Evolutionary conservation across 2,113 vertebrate species (phyloP), one percentile per base, ranked within the genome.

Genomic region (Colistium nudipinnis): DNA sequence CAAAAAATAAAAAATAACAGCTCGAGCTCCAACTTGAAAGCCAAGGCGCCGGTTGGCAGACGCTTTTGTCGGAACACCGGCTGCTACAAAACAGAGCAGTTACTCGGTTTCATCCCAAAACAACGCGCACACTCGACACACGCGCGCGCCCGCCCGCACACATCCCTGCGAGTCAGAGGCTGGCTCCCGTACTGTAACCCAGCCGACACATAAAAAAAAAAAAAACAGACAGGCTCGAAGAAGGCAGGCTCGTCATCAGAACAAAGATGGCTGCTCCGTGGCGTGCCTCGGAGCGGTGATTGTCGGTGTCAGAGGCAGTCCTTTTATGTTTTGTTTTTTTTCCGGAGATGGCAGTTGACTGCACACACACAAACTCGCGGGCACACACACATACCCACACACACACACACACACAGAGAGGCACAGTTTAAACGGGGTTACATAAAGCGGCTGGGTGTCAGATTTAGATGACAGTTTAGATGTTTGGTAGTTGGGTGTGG

Each of bases 401-500:
- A 14, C 56, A 12, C 62, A 51, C 30, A 12, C 47, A 63, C 78
- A 55, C 70, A 64, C 78, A 73, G 71, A 67, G 75, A 44, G 76
- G 49, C 52, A n/a, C 9, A 6, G 83, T 87, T 88, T 91, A 89
- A 88, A 90, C 82, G 68, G 90, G 79, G 76, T 90, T 91, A 78
- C 87, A 86, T 90, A 91, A 92, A 93, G 90, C 73, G 82, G 77
- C 78, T 91, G 90, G 77, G 79, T 91, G 90, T 92, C 91, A 90
- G 87, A 89, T 88, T 89, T 71, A 79, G 86, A 89, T 90, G 90
- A 85, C 87, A 92, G 85, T 89, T 90, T 87, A 90, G 88, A 90
- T 90, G 84, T 81, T n/a, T 78, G 69, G 83, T 80, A 72, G 82
- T 79, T 64, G 78, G 62, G 84, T 80, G 76, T 55, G 69, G 79